Base-by-base conservation (phyloP, 1,140 invertebrate genomes). In the Galendromus occidentalis region DNA sequence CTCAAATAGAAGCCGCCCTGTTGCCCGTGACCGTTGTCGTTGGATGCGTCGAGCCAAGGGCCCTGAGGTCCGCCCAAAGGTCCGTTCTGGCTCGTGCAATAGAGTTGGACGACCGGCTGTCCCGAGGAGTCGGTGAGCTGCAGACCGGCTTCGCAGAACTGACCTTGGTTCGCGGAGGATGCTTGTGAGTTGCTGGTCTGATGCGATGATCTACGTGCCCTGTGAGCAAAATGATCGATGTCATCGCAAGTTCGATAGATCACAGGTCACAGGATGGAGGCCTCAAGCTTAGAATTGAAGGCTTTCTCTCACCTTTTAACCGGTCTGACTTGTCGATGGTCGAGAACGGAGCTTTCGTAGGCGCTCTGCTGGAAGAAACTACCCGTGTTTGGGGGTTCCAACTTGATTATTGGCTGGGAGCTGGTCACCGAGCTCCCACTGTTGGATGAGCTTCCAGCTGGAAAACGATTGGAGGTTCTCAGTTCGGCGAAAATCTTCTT, bases 11-110 rank as follows among this genome's bases (percentile, higher is more conserved):
- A 33, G 6, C 29, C 44, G 20, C 42, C 22, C 20, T 33, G 30
- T 33, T n/a, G 17, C 7, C 33, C 25, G 29, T 67, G 66, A 1
- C 28, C 44, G 17, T 44, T 33, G 42, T 33, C 41, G 20, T 55
- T 30, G 29, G 64, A 2, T 7, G 64, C 30, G 25, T 63, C 44
- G 5, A 64, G 20, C 44, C 59, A 41, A 67, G 63, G 44, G 5
- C 39, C 42, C 67, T 42, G 65, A 20, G 39, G 41, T 73, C 64
- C 72, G 69, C 59, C 72, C 67, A 29, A 70, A 66, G 68, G 72
- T 71, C 44, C 73, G 71, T 67, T 73, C 73, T 42, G 83, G 69
- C 65, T 73, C 67, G 25, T 70, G 64, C 18, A 45, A 20, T 68
- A 22, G 22, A 67, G 67, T 14, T 67, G 66, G 18, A 42, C 66